A percentile compares a stretch with the other conserved stretches of the same genome.
Conservation (phyloP, 2,888 invertebrate species). For the Blomia tropicalis region DNA sequence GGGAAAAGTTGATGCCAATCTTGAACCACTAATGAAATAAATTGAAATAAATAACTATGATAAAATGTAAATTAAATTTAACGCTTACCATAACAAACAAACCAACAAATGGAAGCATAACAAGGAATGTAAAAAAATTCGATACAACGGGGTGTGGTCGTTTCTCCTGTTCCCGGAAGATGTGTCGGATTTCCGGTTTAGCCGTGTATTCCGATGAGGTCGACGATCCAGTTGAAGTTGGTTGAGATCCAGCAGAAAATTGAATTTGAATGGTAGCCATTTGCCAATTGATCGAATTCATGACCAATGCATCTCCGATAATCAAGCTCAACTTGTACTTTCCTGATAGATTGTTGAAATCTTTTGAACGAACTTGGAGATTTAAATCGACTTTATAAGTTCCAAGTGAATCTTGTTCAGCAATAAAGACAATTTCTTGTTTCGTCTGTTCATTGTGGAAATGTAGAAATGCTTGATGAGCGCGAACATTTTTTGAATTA, state of each 20-base stretch:
- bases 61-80: neutral
- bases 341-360: constrained; percentile 59
- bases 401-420: constrained; percentile 54
- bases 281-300: constrained; percentile 74
- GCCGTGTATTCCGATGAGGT: constrained; percentile 36
- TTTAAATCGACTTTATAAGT: constrained; percentile 79
- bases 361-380: constrained; percentile 58
- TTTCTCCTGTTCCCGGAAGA: constrained; percentile 78
- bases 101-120: constrained; percentile 53
- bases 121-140: constrained; percentile 69
- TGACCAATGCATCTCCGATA: constrained; percentile 74
- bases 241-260: constrained; percentile 19
- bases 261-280: constrained; percentile 52
- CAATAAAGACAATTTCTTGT: constrained; percentile 82
- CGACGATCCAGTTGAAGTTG: neutral
- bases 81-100: constrained; percentile 51
- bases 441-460: constrained; percentile 48
- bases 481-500: constrained; percentile 47
- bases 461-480: constrained; percentile 57
- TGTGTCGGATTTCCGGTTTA: constrained; percentile 54
- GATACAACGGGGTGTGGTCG: constrained; percentile 75
- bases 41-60: neutral
- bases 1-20: constrained; percentile 67
- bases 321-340: constrained; percentile 63
- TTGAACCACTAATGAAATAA: constrained; percentile 51